Evolutionary conservation across 2,888 invertebrate species (phyloP).

Genomic region (Conus canariensis): DNA sequence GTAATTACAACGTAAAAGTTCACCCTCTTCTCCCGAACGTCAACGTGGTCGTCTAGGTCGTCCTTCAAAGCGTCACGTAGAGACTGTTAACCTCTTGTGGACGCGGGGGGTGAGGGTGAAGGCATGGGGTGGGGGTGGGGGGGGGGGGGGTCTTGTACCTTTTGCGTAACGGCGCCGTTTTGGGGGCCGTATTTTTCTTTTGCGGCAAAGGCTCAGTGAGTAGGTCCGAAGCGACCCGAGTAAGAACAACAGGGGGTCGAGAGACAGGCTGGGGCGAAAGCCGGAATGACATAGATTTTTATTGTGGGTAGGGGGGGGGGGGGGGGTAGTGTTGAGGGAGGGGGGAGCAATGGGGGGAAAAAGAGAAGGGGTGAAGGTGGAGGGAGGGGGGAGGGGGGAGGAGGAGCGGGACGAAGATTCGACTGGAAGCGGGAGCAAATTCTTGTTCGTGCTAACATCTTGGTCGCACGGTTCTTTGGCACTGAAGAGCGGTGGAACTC

Average conservation of each 20-base stretch:
- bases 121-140: too few species aligned
- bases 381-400: not conserved
- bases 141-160: not conserved
- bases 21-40: slow-evolving; percentile 25
- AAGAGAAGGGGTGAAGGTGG: not conserved
- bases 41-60: not conserved
- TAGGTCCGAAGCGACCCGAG: too few species aligned
- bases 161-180: slow-evolving; percentile 31
- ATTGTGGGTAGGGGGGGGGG: too few species aligned
- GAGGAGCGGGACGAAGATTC: slow-evolving; percentile 14
- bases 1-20: slow-evolving; percentile 25
- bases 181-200: too few species aligned
- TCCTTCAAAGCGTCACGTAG: slow-evolving; percentile 28
- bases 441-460: slow-evolving; percentile 36
- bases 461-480: slow-evolving; percentile 36
- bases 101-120: too few species aligned
- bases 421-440: slow-evolving; percentile 33
- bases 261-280: slow-evolving; percentile 1
- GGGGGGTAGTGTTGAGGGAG: too few species aligned
- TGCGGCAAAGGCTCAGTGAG: too few species aligned
- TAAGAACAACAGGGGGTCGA: not conserved
- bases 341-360: not conserved
- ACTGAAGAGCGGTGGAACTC: slow-evolving; percentile 20
- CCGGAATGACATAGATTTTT: slow-evolving; percentile 28
- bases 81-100: not conserved